Percentiles rank a stretch among this genome's conserved stretches.
Conservation (phyloP, 2,888 invertebrate genomes). For the Harpalus rufipes region DNA sequence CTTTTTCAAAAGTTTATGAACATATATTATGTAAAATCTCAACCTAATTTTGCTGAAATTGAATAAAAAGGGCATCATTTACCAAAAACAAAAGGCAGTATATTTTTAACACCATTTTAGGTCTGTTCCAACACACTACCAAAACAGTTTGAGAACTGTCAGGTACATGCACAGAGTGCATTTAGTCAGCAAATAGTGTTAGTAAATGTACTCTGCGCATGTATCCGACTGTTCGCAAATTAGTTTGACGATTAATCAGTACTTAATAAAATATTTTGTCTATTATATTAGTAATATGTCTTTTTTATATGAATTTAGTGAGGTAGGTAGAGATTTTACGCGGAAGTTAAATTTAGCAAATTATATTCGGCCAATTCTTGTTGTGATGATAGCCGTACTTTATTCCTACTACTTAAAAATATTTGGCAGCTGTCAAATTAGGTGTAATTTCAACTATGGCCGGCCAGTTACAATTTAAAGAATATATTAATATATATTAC, state of each 20-base stretch:
- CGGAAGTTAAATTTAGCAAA: background rate
- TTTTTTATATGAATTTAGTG: slow-evolving; percentile 27
- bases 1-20: background rate
- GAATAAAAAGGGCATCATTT: slow-evolving; percentile 6
- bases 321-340: slow-evolving; percentile 10
- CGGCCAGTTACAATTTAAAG: slow-evolving; percentile 28
- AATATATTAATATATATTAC: slow-evolving; percentile 26
- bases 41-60: slow-evolving; percentile 21
- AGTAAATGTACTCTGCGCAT: too few species aligned
- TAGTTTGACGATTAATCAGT: slow-evolving; percentile 19
- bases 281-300: slow-evolving; percentile 3
- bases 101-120: slow-evolving; percentile 20
- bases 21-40: slow-evolving; percentile 31
- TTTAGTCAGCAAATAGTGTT: too few species aligned
- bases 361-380: slow-evolving; percentile 22
- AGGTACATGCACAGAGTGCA: too few species aligned
- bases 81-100: slow-evolving; percentile 5
- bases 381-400: slow-evolving; percentile 50
- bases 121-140: too few species aligned
- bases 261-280: slow-evolving; percentile 41
- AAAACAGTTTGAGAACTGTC: too few species aligned
- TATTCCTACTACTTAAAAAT: slow-evolving; percentile 47
- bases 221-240: too few species aligned
- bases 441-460: slow-evolving; percentile 37
- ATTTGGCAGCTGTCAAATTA: slow-evolving; percentile 56